Base-by-base conservation (phyloP, 2,888 invertebrate species). In the Timema podura region DNA sequence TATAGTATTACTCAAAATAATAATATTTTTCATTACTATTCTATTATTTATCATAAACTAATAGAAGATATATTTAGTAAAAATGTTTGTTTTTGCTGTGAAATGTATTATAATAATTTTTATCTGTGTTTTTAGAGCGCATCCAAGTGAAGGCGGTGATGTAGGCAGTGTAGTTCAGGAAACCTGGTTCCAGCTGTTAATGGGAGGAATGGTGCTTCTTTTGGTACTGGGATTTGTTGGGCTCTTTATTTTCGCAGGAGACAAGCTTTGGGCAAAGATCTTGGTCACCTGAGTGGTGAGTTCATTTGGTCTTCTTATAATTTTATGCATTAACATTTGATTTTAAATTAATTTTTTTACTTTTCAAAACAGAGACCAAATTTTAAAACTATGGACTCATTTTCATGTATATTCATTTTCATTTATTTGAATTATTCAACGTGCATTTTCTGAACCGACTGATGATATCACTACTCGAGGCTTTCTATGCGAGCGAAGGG, bases 101-200 rank as follows among this genome's bases (percentile, higher is more conserved):
- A 7, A 16, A 54, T 30, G 5, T 5, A 16, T 15, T 13, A 16
- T 57, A 59, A 59, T 59, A 13, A 30, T 5, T 13, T 15, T 68
- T 64, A 11, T 48, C 11, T 64, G n/a, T 7, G 67, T 65, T 71
- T 68, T 69, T 66, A 73, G 81, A 49, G 82, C 83, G 9, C 82
- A 83, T 77, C 82, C 82, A 11, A 82, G 82, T 73, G 83, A 82
- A 73, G 78, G 77, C 64, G 80, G 80, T 72, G 78, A 79, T 5
- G 80, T 78, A 13, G 76, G 77, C 5, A 81, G 81, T n/a, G 79
- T 90, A 46, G 85, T 89, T 54, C 82, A 85, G 69, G 87, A 90
- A 79, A 87, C 90, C 0, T 91, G 91, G 91, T 89, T 91, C 77
- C 86, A 91, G n/a, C 86, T 88, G 0, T 80, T 89, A 6, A 82